phyloP scores from a whole-genome alignment of 2,888 invertebrate species.

The Eudiplozoon nipponicum region DNA sequence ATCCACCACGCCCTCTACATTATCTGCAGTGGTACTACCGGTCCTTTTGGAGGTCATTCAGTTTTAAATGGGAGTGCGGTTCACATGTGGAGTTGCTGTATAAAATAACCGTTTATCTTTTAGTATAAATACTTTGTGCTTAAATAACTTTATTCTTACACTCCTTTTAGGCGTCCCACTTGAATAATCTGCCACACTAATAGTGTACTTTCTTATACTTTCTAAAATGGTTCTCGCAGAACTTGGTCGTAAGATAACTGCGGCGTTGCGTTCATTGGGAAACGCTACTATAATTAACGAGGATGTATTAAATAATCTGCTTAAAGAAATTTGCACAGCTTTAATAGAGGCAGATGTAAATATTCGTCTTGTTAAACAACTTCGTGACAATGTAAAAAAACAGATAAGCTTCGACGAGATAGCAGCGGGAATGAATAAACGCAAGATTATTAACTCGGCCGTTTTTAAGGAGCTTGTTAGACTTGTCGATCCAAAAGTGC shows the following conservation, averaged over 20 bases:
- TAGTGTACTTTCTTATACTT: too few relatives aligned
- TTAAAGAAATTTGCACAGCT: conserved; percentile 87
- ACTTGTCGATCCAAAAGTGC: conserved; percentile 82
- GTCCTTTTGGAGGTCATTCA: too few relatives aligned
- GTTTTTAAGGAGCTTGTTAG: conserved; percentile 42
- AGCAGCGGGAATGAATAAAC: conserved; percentile 75
- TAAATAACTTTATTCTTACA: too few relatives aligned
- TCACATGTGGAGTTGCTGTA: too few relatives aligned
- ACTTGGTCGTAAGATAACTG: conserved; percentile 89
- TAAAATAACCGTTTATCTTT: too few relatives aligned
- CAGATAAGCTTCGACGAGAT: conserved; percentile 98
- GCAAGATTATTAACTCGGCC: conserved; percentile 79
- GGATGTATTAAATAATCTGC: conserved; percentile 89
- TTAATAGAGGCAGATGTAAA: conserved; percentile 79
- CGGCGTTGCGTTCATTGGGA: conserved; percentile 74
- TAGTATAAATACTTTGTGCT: too few relatives aligned
- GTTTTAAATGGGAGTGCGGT: too few relatives aligned
- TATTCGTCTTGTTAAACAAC: conserved; percentile 62
- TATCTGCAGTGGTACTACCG: too few relatives aligned
- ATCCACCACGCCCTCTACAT: too few relatives aligned
- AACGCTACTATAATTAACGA: conserved; percentile 92
- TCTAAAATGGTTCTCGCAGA: conserved; percentile 96
- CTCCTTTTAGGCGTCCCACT: too few relatives aligned
- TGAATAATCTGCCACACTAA: too few relatives aligned
- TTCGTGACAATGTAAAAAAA: conserved; percentile 63